Evolutionary conservation across 2,113 vertebrate species (phyloP), one percentile per base, ranked within the genome.

Genomic region (Merops nubicus): DNA sequence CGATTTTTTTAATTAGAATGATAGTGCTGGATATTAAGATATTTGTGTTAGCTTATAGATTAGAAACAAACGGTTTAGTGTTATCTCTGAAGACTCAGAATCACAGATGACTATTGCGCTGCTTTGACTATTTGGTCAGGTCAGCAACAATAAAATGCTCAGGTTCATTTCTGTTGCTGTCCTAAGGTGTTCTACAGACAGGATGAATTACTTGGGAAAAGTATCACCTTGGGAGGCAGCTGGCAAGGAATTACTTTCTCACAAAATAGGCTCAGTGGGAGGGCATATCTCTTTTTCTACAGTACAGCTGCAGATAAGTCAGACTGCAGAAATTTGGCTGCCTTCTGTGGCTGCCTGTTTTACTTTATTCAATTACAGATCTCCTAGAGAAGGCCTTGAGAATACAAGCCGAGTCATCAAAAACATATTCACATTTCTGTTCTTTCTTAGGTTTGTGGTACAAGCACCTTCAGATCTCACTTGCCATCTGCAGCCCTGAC

Each of bases 171-270:
- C 28, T 56, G 17, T 15, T 83, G 65, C 56, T 38, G 8, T 33
- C 45, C 40, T 60, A 15, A 65, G 22, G n/a, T 47, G 33, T 68
- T 73, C 20, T 68, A 10, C 3, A 68, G 48, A 36, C 34, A 50
- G 29, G 34, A 15, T 76, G 33, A 56, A 33, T 80, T 89, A 80
- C 34, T 33, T 59, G 62, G 56, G 23, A 38, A 42, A 89, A 69
- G 19, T 69, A 11, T 60, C 6, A 12, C 54, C 40, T 74, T 0
- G 0, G 31, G 56, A 88, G 75, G 65, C 38, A 72, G 20, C 29
- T 72, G 65, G 33, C 40, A 59, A 42, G 51, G 53, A 75, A 60
- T 47, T 50, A 12, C 2, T 3, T 59, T 72, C 51, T 72, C 33
- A 57, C 18, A 57, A 31, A 77, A 45, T 5, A 40, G 31, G 34